Base-by-base conservation (phyloP, 2,888 invertebrate species). In the Archips xylosteana region DNA sequence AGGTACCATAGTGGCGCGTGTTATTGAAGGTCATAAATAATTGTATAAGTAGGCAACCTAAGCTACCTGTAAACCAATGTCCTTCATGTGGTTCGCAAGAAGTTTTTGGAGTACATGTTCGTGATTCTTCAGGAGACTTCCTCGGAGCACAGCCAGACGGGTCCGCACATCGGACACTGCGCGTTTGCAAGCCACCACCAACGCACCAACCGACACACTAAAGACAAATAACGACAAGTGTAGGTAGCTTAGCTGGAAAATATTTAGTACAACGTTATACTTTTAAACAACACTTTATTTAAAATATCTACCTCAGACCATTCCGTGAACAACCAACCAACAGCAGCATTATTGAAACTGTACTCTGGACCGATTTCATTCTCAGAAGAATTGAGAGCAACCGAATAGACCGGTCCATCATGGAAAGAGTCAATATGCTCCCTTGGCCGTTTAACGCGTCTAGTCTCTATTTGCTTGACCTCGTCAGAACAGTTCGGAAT, bases 61-160 rank as follows among this genome's bases (percentile, higher is more conserved):
- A 70, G 45, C 79, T 84, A 94, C 98, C 98, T 36, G 96, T 95
- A 88, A 98, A 98, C 98, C 98, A 98, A 80, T 96, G 95, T 12
- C 97, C 97, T 76, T 92, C 86, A 82, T 96, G 92, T 93, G 98
- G 84, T 89, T 95, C 85, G 86, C 97, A 98, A 71, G 94, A 90
- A 59, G 94, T 89, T 73, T 95, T 95, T 13, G 96, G 96, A 45
- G 95, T 95, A 82, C 98, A 98, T 2, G 95, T 92, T 54, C 96
- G 92, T 1, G 95, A 94, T 0, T 95, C 90, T 74, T 96, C 96
- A 0, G 97, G 95, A 66, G 93, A 90, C 80, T 85, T 90, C 77
- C 92, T 95, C 77, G 95, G 95, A 71, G 95, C 95, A 81, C 96
- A 96, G 10, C 95, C 95, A 0, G 96, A 95, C 0, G 95, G 95